Conservation (phyloP, 2,113 vertebrate genomes). For the Carassius gibelio region DNA sequence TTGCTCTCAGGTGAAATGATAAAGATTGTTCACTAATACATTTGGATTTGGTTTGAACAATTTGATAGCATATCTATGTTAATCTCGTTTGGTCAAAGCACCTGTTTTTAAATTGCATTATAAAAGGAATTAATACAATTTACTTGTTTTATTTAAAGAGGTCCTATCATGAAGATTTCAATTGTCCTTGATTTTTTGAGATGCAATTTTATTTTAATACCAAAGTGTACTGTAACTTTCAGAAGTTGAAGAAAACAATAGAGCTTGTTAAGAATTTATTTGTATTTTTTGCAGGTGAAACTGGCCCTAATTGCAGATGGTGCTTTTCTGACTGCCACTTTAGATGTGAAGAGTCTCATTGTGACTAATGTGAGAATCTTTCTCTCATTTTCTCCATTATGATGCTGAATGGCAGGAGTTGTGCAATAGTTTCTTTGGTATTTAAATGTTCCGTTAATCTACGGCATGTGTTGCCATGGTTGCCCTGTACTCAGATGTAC, state of each 20-base stretch:
- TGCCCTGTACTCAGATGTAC: neutral
- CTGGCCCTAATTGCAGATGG: neutral
- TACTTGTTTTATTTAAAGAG: too few species aligned
- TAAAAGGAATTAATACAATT: too few species aligned
- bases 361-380: constrained; percentile 1
- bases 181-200: too few species aligned
- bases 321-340: neutral
- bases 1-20: neutral
- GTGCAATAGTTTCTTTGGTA: neutral
- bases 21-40: neutral
- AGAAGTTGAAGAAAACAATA: neutral
- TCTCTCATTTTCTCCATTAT: neutral
- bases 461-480: constrained; percentile 22
- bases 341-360: neutral
- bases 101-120: too few species aligned
- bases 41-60: neutral
- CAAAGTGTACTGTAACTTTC: too few species aligned
- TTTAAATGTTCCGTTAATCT: neutral
- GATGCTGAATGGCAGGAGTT: neutral
- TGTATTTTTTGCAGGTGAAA: neutral
- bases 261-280: too few species aligned
- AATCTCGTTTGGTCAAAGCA: neutral
- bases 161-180: too few species aligned
- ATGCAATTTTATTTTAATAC: too few species aligned
- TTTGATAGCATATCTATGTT: neutral